Conservation (phyloP, 37 sponge, comb jelly and placozoan species). For the Spongilla lacustris region DNA sequence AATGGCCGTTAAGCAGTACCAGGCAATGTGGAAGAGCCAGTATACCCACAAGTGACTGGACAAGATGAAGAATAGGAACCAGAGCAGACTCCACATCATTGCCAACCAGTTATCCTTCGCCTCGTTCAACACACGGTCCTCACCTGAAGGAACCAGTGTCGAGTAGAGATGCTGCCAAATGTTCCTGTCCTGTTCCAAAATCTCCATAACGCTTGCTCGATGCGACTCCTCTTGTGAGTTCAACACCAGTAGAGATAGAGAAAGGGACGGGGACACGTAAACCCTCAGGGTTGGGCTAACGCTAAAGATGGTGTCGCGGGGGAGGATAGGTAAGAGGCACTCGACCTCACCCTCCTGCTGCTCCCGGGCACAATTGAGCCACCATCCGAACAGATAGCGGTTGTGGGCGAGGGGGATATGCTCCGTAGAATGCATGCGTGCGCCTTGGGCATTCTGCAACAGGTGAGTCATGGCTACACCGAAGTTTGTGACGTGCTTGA, state of each 20-base stretch:
- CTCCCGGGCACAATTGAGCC: slow-evolving; percentile 54
- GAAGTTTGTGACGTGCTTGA: slow-evolving; percentile 21
- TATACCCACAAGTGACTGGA: slow-evolving; percentile 58
- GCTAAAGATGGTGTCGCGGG: slow-evolving; percentile 27
- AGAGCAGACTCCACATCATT: slow-evolving; percentile 2
- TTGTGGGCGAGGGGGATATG: neutral
- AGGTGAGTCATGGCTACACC: slow-evolving; percentile 10
- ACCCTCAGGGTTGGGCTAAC: slow-evolving; percentile 38
- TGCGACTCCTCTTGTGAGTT: neutral
- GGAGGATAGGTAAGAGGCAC: slow-evolving; percentile 36
- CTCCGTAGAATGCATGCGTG: neutral
- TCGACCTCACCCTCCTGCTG: neutral
- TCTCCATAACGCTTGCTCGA: neutral
- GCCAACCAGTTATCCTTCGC: neutral
- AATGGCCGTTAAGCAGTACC: slow-evolving; percentile 31
- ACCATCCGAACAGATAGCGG: slow-evolving; percentile 59
- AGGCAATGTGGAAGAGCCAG: slow-evolving; percentile 38
- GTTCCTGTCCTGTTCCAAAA: slow-evolving; percentile 11
- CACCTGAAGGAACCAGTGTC: neutral
- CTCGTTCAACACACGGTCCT: neutral
- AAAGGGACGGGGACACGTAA: slow-evolving; percentile 33
- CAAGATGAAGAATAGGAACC: slow-evolving; percentile 43
- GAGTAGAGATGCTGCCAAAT: slow-evolving; percentile 31
- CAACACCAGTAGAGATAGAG: slow-evolving; percentile 11
- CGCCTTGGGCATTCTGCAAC: neutral